Evolutionary conservation across 2,113 vertebrate genomes (phyloP), one percentile per base, ranked within the genome.

Genomic region (Quiscalus mexicanus): DNA sequence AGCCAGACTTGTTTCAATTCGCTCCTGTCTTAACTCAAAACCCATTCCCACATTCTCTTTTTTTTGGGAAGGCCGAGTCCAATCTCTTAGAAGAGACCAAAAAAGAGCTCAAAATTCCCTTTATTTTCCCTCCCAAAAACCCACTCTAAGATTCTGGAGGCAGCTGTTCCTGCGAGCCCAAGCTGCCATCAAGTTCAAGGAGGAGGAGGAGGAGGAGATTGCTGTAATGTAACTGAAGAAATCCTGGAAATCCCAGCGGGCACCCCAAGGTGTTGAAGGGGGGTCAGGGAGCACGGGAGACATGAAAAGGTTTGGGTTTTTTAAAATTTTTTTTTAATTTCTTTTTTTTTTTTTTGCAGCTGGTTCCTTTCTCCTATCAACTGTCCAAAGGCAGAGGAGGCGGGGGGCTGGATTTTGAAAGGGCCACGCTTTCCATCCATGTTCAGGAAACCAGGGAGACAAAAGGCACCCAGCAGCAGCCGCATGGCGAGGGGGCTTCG

Each of bases 181-280:
- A 82, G 60, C 47, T 81, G 84, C 90, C 73, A 47, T 33, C 44
- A 52, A 78, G 78, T 84, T 92, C 86, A 88, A 67, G 75, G 44
- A 91, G 92, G 45, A 47, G 42, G 15, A 42, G 42, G 44, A 44
- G 47, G 93, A 89, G 92, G 95, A 87, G 89, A 37, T 74, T 73
- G 81, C 86, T 58, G 31, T 18, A 83, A 70, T 2, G 96, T 97
- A 98, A 98, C 95, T 65, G 88, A 97, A 98, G 98, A 98, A 97
- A 96, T 78, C 86, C 78, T 28, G 83, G 96, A 96, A 97, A 89
- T 79, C 95, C 97, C 97, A 23, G 9, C 11, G 92, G 95, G 86
- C 84, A 19, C 44, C 45, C 65, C 95, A 91, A 98, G 97, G 98
- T 98, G 98, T 98, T 98, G 98, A 98, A 98, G 97, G 98, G 91